A percentile compares a stretch with the other conserved stretches of the same genome.
phyloP scores from a whole-genome alignment of 2,113 vertebrate genomes.

The Alaudala cheleensis region DNA sequence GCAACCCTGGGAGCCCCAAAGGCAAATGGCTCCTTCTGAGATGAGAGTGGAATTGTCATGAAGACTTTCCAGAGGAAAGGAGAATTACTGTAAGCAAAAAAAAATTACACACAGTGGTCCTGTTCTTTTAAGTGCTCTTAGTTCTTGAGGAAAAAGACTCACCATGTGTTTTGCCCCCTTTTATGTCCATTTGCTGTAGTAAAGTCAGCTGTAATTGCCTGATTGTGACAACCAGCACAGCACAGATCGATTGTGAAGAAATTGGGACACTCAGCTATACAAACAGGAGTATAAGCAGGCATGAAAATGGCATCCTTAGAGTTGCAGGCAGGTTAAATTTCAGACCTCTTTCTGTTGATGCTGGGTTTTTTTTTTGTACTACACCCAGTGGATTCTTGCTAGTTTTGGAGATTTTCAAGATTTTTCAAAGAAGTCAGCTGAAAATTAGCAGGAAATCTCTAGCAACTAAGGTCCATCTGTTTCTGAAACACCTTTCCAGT shows the following conservation, averaged over 20 bases:
- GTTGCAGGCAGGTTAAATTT: neutral
- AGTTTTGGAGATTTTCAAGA: neutral
- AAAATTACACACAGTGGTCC: neutral
- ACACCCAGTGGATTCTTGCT: neutral
- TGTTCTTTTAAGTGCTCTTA: neutral
- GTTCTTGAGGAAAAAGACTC: neutral
- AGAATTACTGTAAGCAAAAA: neutral
- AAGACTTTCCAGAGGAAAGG: neutral
- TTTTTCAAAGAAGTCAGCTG: neutral
- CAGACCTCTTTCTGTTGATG: neutral
- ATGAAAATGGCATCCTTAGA: neutral
- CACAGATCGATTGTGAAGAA: rapidly evolving
- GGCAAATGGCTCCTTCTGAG: neutral
- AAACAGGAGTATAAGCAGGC: neutral
- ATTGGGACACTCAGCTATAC: neutral
- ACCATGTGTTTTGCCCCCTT: neutral
- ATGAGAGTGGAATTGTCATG: neutral
- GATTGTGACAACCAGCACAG: neutral
- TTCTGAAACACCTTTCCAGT: neutral
- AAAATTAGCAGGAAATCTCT: neutral
- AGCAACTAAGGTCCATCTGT: neutral
- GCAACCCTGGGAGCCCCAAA: neutral
- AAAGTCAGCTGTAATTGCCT: neutral
- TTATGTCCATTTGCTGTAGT: neutral
- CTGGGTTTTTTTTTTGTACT: neutral